Base-by-base conservation (phyloP, 2,888 invertebrate genomes). In the Drosophila fungiperda region DNA sequence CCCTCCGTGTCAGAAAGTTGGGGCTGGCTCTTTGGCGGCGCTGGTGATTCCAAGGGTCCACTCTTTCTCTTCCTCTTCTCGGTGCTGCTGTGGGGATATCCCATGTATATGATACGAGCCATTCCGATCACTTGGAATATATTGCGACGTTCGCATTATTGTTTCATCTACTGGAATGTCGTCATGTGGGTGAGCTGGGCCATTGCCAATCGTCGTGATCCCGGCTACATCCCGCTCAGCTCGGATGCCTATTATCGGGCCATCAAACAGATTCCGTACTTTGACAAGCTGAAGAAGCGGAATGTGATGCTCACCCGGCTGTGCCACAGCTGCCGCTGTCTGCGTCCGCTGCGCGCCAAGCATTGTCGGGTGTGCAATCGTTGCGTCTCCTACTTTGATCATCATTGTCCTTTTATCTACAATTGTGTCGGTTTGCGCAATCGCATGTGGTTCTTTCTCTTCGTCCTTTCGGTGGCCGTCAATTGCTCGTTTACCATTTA, bases 131-230 rank as follows among this genome's bases (percentile, higher is more conserved):
- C 98, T 0, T 98, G 98, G 98, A 96, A 98, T 91, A 95, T 97
- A 9, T 93, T 98, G 48, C 95, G 97, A 1, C 95, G 96, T 0
- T 97, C 97, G 0, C 98, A 98, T 92, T 97, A 98, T 88, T 96
- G 97, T 90, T 98, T 98, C 92, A 96, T 98, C 76, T 96, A 97
- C 90, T 96, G 97, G 96, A 98, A 98, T 92, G 94, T 95, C 7
- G 95, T 97, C 12, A 98, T 98, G 98, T 98, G 98, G 98, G 94
- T 98, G 12, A 97, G 97, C 87, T 97, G 98, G 96, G 95, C 97
- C 65, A 96, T 97, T 55, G 98, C 98, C 6, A 98, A 98, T 90
- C 95, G 97, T 23, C 95, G 96, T 61, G 97, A 98, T 93, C 98
- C 98, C 0, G 98, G 98, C 20, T 98, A 97, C 90, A 96, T 98